Percentiles rank a stretch among this genome's conserved stretches.
Evolutionary conservation across 2,888 invertebrate species (phyloP).

Genomic region (Rhorus exstirpatorius): DNA sequence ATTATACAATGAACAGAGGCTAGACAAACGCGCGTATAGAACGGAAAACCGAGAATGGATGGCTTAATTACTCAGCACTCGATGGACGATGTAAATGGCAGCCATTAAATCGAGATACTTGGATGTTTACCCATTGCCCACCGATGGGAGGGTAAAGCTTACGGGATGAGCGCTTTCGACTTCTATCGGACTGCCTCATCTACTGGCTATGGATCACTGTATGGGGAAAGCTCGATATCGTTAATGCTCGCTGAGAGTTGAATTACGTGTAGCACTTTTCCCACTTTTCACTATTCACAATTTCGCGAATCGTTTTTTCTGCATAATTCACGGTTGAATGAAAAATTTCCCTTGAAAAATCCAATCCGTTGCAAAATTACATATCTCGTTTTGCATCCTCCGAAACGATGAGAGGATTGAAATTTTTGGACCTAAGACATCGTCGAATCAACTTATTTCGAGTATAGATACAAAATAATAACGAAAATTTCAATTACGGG

Average conservation of each 20-base stretch:
- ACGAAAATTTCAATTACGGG: no score
- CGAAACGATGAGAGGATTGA: no score
- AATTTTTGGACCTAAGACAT: no score
- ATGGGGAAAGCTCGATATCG: not conserved
- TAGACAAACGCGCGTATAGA: conserved; percentile 59
- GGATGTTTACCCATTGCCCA: conserved; percentile 79
- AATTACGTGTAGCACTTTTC: not conserved
- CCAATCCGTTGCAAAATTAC: no score
- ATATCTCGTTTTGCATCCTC: no score
- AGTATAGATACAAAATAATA: no score
- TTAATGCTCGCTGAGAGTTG: not conserved
- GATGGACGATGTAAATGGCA: conserved; percentile 81
- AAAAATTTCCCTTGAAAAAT: no score
- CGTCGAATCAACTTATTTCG: no score
- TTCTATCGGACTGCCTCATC: conserved; percentile 27
- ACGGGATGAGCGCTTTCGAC: conserved; percentile 35
- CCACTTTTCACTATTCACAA: no score
- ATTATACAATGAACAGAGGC: conserved; percentile 46
- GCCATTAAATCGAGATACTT: conserved; percentile 80
- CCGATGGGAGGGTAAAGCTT: conserved; percentile 24
- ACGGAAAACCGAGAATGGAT: conserved; percentile 79
- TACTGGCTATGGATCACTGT: not conserved
- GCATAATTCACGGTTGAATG: no score
- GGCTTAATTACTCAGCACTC: conserved; percentile 84
- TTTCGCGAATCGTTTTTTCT: no score